Percentiles rank a stretch among this genome's conserved stretches.
Evolutionary conservation across 2,113 vertebrate species (phyloP).

Genomic region (Dolichotis patagonum): DNA sequence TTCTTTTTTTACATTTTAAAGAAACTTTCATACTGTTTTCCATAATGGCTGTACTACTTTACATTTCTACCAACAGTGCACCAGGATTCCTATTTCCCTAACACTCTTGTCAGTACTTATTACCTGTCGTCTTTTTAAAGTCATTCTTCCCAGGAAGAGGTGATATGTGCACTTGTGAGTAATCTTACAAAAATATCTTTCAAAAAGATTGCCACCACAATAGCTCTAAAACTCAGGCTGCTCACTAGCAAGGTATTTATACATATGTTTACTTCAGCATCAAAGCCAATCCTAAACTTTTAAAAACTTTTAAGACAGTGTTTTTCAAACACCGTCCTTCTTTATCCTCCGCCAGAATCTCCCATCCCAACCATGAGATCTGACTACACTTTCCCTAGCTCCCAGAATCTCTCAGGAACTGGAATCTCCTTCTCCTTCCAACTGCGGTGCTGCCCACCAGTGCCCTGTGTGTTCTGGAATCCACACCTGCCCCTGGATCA

Average conservation of each 20-base stretch:
- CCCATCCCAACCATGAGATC: not conserved
- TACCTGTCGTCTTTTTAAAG: not conserved
- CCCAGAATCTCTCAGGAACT: not conserved
- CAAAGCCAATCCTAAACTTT: not conserved
- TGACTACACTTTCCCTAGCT: not conserved
- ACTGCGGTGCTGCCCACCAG: not conserved
- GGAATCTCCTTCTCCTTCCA: not conserved
- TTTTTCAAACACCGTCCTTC: not conserved
- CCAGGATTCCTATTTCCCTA: not conserved
- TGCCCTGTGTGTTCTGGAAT: not conserved
- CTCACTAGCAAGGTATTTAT: not conserved
- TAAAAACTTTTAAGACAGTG: not conserved
- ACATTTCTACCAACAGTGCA: not conserved
- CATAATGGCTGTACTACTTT: not conserved
- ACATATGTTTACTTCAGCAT: not conserved
- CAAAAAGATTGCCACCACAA: not conserved
- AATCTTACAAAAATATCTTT: not conserved
- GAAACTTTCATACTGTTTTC: not conserved
- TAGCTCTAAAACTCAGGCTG: not conserved
- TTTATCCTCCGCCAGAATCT: not conserved
- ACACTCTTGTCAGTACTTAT: not conserved
- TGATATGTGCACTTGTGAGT: not conserved
- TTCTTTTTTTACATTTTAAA: not conserved
- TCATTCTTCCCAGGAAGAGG: not conserved
- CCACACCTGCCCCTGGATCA: not conserved